Percentiles rank a stretch among this genome's conserved stretches.
Conservation (phyloP, 2,113 vertebrate species). For the Sinosuthora webbiana region DNA sequence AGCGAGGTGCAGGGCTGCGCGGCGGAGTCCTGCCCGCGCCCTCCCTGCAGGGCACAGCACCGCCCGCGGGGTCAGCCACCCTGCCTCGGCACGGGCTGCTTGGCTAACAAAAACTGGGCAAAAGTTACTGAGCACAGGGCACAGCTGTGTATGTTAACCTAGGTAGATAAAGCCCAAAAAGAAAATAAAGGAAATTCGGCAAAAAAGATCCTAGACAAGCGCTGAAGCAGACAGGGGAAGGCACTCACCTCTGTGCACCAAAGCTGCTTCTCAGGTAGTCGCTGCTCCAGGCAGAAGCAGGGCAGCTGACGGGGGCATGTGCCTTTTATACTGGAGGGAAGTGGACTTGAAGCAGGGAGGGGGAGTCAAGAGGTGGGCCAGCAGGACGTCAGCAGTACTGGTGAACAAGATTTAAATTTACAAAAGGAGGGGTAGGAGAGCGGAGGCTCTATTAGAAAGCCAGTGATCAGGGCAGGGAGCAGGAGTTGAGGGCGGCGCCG, state of each 20-base stretch:
- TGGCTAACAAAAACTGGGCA: background rate
- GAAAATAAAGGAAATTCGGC: background rate
- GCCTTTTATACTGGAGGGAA: slow-evolving; percentile 45
- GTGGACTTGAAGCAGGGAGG: background rate
- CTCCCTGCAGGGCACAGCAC: background rate
- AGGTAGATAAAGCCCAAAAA: background rate
- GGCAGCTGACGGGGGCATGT: background rate
- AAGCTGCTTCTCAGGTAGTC: background rate
- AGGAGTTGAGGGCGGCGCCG: background rate
- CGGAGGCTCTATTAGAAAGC: background rate
- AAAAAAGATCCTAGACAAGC: background rate
- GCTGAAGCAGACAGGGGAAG: background rate
- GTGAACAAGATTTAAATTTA: slow-evolving; percentile 36
- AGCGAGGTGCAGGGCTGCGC: accelerated
- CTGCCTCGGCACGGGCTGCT: background rate
- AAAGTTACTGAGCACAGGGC: background rate
- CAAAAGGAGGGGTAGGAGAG: background rate
- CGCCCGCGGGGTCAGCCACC: background rate
- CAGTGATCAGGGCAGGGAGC: background rate
- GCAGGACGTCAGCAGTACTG: slow-evolving; percentile 45
- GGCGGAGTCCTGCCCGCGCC: background rate
- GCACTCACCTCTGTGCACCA: slow-evolving; percentile 47
- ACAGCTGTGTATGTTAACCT: background rate
- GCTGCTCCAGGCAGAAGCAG: background rate
- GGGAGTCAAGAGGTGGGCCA: slow-evolving; percentile 47